A percentile compares a stretch with the other conserved stretches of the same genome.
phyloP scores from a whole-genome alignment of 2,797 vertebrate genomes.

The Ispidina lecontei region DNA sequence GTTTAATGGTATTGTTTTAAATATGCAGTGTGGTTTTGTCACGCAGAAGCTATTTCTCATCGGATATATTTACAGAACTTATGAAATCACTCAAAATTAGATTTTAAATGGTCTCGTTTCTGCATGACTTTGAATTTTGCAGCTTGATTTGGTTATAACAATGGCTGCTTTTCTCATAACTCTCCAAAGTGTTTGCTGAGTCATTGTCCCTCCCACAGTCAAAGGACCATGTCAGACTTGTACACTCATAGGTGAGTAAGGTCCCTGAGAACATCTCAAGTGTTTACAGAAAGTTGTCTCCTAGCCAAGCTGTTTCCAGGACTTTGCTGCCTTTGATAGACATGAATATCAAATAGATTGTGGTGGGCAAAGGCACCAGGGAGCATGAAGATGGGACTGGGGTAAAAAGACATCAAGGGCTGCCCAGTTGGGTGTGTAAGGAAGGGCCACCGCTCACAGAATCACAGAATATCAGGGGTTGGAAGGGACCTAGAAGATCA shows the following conservation, averaged over 20 bases:
- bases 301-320: not conserved
- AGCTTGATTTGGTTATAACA: not conserved
- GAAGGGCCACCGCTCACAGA: not conserved
- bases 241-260: not conserved
- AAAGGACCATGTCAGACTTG: not conserved
- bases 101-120: not conserved
- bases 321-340: not conserved
- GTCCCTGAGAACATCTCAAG: accelerated
- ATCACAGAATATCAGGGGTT: too few species aligned
- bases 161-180: not conserved
- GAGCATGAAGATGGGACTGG: not conserved
- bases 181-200: accelerated
- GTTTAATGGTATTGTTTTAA: not conserved
- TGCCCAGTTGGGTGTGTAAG: not conserved
- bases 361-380: not conserved
- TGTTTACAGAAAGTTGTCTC: not conserved
- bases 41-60: not conserved
- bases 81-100: not conserved
- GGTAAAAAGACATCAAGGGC: not conserved
- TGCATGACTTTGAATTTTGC: not conserved
- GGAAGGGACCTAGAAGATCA: too few species aligned
- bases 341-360: not conserved
- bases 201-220: not conserved
- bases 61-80: not conserved
- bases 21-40: not conserved